Evolutionary conservation across 2,113 vertebrate species (phyloP), one percentile per base, ranked within the genome.

Genomic region (Gymnorhina tibicen): DNA sequence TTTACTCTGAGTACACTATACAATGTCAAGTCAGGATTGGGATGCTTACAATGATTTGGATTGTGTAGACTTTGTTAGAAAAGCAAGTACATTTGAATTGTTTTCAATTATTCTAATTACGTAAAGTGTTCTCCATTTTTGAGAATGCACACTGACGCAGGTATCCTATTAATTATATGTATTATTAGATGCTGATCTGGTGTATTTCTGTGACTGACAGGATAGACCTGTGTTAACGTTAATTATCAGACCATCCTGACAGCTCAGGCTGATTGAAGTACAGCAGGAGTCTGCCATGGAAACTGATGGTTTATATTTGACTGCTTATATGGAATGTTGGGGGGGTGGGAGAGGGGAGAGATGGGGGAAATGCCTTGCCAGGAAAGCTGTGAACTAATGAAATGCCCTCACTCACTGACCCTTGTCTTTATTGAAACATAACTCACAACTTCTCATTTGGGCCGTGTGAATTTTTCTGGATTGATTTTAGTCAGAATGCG

Each of bases 211-310:
- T 66, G 64, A 44, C 60, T 95, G 87, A 77, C 78, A 74, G 84
- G 32, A 9, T 53, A 85, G 85, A 62, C 73, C 64, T 85, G 42
- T 78, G 73, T 70, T 91, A 67, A 72, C 0, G 5, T 91, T 94
- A 92, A 93, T 87, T 96, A 70, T 37, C 81, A 60, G 85, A 24
- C 75, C 1, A 2, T 79, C 44, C 83, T 90, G 82, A 77, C 77
- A 91, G 37, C 39, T 92, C 32, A 41, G 88, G 63, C 66, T 95
- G 91, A 70, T 76, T 58, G 93, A 95, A 88, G 47, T 95, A 49
- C 64, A 75, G 66, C 67, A 69, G 79, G 84, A 91, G 69, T 91
- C 87, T 95, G 70, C 63, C 39, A 15, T 49, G 68, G 76, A 87
- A 93, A 93, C 81, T 1, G 26, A 9, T 80, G 33, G 62, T 84